These are phyloP conservation scores for Diaphora mendica DNA, from an alignment of 2,888 invertebrate species.

Conservation along the genomic window DNA sequence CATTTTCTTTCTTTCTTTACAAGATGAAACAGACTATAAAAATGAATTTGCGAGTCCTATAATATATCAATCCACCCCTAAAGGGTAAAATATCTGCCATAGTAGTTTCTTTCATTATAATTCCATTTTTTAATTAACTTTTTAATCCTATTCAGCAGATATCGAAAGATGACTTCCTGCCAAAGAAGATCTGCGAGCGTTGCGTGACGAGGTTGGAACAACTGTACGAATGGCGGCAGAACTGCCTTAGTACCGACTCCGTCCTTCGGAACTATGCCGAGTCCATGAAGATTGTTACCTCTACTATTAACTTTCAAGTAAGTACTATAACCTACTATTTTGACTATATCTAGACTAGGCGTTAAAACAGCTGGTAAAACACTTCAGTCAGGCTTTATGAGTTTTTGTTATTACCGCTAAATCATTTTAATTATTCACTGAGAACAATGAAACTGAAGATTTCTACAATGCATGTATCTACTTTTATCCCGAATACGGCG, in stretches of 20 bases:
- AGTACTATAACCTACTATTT: constrained; percentile 35
- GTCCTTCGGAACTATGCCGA: constrained; percentile 89
- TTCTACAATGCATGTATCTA: no score
- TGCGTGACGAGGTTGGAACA: constrained; percentile 89
- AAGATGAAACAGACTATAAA: no score
- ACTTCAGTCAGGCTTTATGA: neutral
- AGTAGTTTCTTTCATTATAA: no score
- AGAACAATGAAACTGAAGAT: no score
- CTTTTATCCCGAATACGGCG: no score
- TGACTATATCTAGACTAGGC: neutral
- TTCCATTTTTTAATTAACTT: neutral
- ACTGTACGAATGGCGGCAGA: constrained; percentile 90
- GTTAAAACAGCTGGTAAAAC: neutral
- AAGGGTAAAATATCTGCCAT: no score
- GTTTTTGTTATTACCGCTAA: no score
- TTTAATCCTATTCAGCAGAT: constrained; percentile 82
- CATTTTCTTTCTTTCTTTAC: no score
- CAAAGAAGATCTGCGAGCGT: constrained; percentile 90
- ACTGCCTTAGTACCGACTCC: constrained; percentile 88
- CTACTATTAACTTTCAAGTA: constrained; percentile 90
- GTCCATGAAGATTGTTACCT: constrained; percentile 89
- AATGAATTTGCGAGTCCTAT: no score
- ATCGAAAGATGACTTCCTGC: constrained; percentile 90
- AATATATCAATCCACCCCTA: no score
- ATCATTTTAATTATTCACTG: no score